Conservation (phyloP, 2,888 invertebrate genomes). For the Netelia melanura region DNA sequence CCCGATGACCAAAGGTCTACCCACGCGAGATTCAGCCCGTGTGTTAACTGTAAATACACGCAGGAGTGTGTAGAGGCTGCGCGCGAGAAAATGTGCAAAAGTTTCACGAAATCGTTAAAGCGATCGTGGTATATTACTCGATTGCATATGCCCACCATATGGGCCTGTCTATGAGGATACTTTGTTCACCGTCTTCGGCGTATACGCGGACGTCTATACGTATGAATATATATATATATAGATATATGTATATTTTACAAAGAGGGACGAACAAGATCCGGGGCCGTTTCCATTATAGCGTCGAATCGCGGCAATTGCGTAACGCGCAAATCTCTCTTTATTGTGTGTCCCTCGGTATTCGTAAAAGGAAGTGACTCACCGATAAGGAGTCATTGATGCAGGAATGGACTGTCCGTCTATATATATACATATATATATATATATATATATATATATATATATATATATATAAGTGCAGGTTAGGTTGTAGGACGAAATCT, state of each 20-base stretch:
- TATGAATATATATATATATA: slow-evolving; percentile 10
- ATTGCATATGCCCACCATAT: slow-evolving; percentile 49
- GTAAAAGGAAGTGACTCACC: slow-evolving; percentile 71
- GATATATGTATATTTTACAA: not conserved
- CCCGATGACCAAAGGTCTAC: slow-evolving; percentile 55
- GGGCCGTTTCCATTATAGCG: slow-evolving; percentile 55
- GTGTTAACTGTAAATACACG: not conserved
- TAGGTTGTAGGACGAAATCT: slow-evolving; percentile 26
- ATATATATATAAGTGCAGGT: not conserved
- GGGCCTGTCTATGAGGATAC: slow-evolving; percentile 40
- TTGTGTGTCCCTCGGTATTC: slow-evolving; percentile 52
- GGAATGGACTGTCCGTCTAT: slow-evolving; percentile 44
- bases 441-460: slow-evolving; percentile 10
- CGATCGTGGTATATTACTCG: slow-evolving; percentile 63
- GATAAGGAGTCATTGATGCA: slow-evolving; percentile 68
- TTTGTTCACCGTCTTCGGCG: slow-evolving; percentile 55
- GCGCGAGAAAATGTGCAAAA: slow-evolving; percentile 44
- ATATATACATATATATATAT: slow-evolving; percentile 19
- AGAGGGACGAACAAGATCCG: slow-evolving; percentile 55
- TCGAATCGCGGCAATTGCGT: slow-evolving; percentile 64
- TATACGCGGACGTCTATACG: slow-evolving; percentile 33
- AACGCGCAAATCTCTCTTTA: slow-evolving; percentile 60
- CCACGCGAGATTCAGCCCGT: slow-evolving; percentile 42
- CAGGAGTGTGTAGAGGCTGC: not conserved
- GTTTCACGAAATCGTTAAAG: slow-evolving; percentile 64